phyloP scores from a whole-genome alignment of 1,140 invertebrate species.

The Capitella teleta region DNA sequence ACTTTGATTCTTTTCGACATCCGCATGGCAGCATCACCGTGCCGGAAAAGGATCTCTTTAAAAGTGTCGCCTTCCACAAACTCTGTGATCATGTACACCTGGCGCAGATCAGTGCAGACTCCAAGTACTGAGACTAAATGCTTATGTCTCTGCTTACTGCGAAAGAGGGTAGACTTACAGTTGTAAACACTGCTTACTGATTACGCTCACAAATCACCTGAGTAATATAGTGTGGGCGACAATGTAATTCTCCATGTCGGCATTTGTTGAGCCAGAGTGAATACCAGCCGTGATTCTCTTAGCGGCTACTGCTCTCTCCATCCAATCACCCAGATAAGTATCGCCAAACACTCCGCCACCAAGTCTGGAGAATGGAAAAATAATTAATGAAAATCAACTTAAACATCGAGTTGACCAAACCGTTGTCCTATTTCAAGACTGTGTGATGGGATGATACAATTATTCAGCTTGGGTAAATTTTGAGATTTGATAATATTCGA shows the following conservation, averaged over 20 bases:
- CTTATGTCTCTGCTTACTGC: constrained; percentile 28
- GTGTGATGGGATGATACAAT: too few species aligned
- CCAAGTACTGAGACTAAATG: constrained; percentile 32
- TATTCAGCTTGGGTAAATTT: too few species aligned
- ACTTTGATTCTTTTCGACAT: neutral
- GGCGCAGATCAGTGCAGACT: constrained; percentile 24
- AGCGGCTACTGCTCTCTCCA: constrained; percentile 26
- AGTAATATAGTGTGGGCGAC: constrained; percentile 19
- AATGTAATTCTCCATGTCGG: constrained; percentile 20
- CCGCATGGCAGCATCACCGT: neutral
- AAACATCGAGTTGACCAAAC: too few species aligned
- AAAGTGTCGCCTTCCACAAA: constrained; percentile 30
- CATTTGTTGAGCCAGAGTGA: constrained; percentile 27
- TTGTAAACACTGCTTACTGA: neutral
- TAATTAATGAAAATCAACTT: too few species aligned
- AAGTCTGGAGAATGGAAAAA: too few species aligned
- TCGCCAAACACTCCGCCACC: constrained; percentile 36
- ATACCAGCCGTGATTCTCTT: constrained; percentile 30
- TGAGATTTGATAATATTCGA: too few species aligned
- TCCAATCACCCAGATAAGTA: constrained; percentile 29
- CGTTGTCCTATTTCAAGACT: too few species aligned
- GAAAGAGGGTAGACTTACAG: neutral
- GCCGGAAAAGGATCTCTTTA: constrained; percentile 21
- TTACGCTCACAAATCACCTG: neutral
- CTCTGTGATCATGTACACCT: constrained; percentile 31